phyloP scores from a whole-genome alignment of 1,140 invertebrate species.

The Pollicipes pollicipes region DNA sequence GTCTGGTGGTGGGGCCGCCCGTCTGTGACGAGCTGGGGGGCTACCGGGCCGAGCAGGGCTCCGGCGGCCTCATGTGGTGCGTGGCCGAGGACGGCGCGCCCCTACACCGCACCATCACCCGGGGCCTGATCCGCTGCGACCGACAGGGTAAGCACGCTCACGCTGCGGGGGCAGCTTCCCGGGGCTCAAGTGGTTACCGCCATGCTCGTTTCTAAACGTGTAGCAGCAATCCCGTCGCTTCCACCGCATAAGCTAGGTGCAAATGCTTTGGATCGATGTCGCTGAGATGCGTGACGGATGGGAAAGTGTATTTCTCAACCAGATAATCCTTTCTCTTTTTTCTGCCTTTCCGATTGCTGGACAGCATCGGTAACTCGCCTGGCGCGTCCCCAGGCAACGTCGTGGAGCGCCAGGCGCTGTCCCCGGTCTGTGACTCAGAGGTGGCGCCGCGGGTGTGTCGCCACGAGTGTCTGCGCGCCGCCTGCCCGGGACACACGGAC shows the following conservation, averaged over 20 bases:
- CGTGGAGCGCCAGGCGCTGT: constrained; percentile 20
- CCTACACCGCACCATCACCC: constrained; percentile 23
- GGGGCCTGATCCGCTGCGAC: constrained; percentile 24
- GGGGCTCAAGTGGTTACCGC: no score
- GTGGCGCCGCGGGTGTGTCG: constrained; percentile 23
- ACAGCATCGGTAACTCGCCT: no score
- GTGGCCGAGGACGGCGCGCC: constrained; percentile 24
- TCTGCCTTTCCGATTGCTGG: no score
- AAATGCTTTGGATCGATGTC: no score
- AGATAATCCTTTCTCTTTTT: no score
- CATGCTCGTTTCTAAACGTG: no score
- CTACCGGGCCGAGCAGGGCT: constrained; percentile 23
- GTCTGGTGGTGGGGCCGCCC: constrained; percentile 23
- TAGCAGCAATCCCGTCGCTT: no score
- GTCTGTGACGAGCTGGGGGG: constrained; percentile 22
- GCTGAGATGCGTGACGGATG: no score
- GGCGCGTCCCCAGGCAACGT: constrained; percentile 20
- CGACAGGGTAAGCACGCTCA: constrained; percentile 21
- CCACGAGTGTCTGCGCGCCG: constrained; percentile 24
- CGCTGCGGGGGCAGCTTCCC: no score
- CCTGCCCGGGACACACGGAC: constrained; percentile 25
- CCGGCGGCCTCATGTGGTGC: constrained; percentile 26
- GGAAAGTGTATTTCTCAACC: no score
- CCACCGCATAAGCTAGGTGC: no score
- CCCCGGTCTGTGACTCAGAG: constrained; percentile 21